Base-by-base conservation (phyloP, 2,797 vertebrate species). In the Steatocranus sp. region DNA sequence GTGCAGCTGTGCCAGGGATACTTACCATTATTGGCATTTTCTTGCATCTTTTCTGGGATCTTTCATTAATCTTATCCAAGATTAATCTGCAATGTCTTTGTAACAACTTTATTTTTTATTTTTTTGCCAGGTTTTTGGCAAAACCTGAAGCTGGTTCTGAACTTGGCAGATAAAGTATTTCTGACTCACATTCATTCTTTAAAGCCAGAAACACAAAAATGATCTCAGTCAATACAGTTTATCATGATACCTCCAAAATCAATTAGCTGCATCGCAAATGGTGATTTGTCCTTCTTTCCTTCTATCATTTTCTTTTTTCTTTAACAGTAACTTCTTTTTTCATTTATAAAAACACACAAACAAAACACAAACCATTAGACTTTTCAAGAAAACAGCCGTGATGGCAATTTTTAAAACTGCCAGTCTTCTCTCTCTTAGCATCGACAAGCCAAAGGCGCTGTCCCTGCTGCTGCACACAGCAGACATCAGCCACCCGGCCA, bases 401-500 rank as follows among this genome's bases (percentile, higher is more conserved):
- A 8, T 43, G 63, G 2, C 61, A 66, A 9, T 10, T 66, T 66
- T 23, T 41, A 66, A 66, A 66, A 41, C 27, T 51, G 3, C 83
- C 5, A 83, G 4, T 17, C 80, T 4, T 84, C 5, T 58, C 85
- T 83, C 85, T 83, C 93, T 66, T 92, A 99, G 99, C 93, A 97
- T 99, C 75, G 98, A 99, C 95, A 99, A 99, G 94, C 97, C 98
- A 46, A 99, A 99, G 97, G 98, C 98, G 50, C 95, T 99, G 93
- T 99, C 99, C 15, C 93, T 99, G 87, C 96, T 99, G 93, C 95
- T 99, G 83, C 99, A 99, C 94, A 99, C 98, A 3, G 98, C 99
- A 38, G 99, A 99, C 95, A 99, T 99, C 92, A 99, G 98, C 93
- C 99, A 99, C 92, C 99, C 99, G 1, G 98, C 98, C 46, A 99